Percentiles rank a stretch among this genome's conserved stretches.
Conservation (phyloP, 1,140 invertebrate species). For the Drosophila ogumai region DNA sequence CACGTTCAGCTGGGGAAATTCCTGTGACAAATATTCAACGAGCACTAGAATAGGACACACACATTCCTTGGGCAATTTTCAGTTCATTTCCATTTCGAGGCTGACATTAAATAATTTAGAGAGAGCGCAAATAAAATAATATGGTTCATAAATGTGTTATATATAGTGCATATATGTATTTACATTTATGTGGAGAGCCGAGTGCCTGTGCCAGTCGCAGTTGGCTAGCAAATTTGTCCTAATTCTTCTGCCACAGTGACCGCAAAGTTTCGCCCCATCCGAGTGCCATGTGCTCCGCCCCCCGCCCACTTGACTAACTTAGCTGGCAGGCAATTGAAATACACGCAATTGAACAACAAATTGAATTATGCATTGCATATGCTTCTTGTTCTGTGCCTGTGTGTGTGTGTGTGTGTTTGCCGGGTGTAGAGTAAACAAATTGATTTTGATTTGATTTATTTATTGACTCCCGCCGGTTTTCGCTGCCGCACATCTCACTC, state of each 20-base stretch:
- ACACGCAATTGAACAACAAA: slow-evolving; percentile 79
- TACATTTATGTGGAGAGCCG: not conserved
- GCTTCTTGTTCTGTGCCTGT: slow-evolving; percentile 33
- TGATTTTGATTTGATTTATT: slow-evolving; percentile 83
- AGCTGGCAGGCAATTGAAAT: slow-evolving; percentile 72
- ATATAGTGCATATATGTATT: not conserved
- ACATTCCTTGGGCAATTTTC: slow-evolving; percentile 19
- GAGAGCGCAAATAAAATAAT: slow-evolving; percentile 36
- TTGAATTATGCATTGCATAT: slow-evolving; percentile 80
- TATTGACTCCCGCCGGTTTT: slow-evolving; percentile 47
- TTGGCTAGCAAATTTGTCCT: slow-evolving; percentile 28
- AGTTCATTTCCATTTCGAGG: slow-evolving; percentile 34
- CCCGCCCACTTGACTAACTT: slow-evolving; percentile 26
- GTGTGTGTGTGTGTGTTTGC: slow-evolving; percentile 6
- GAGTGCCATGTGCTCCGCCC: slow-evolving; percentile 9
- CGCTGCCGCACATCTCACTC: not conserved
- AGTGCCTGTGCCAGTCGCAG: slow-evolving; percentile 14
- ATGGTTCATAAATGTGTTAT: slow-evolving; percentile 27
- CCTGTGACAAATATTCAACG: slow-evolving; percentile 5
- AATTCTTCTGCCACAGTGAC: slow-evolving; percentile 53
- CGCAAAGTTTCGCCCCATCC: slow-evolving; percentile 38
- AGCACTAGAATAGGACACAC: not conserved
- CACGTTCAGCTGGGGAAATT: slow-evolving; percentile 12
- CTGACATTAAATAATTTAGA: slow-evolving; percentile 42
- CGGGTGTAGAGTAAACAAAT: slow-evolving; percentile 70